Conservation (phyloP, 1,140 invertebrate genomes). For the Geopemphigus sp. region DNA sequence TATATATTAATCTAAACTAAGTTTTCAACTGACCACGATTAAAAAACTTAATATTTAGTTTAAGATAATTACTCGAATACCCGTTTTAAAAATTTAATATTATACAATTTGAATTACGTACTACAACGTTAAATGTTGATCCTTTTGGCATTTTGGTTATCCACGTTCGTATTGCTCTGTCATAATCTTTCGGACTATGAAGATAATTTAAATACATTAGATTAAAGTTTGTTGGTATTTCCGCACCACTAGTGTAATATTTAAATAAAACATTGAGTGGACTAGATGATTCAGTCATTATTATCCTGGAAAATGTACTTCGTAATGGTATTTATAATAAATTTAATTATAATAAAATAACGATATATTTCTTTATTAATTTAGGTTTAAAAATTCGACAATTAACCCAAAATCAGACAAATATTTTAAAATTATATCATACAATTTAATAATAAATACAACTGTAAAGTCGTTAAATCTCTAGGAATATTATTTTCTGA, state of each 20-base stretch:
- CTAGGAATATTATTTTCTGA: no score
- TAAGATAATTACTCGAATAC: no score
- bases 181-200: slow-evolving; percentile 60
- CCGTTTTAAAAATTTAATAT: no score
- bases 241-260: slow-evolving; percentile 65
- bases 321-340: background rate
- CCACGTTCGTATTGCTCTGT: slow-evolving; percentile 60
- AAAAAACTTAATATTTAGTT: no score
- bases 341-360: background rate
- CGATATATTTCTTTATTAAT: no score
- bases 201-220: slow-evolving; percentile 58
- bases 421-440: background rate
- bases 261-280: slow-evolving; percentile 61
- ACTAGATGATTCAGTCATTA: slow-evolving; percentile 73
- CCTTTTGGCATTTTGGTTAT: slow-evolving; percentile 61
- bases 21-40: no score
- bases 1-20: no score
- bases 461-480: background rate
- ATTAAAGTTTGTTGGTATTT: slow-evolving; percentile 64
- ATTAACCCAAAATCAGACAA: background rate
- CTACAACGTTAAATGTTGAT: slow-evolving; percentile 64
- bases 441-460: background rate
- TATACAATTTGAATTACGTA: slow-evolving; percentile 52
- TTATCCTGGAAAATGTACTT: slow-evolving; percentile 58
- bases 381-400: no score